Conservation (phyloP, 2,888 invertebrate species). For the Erebia aethiops region DNA sequence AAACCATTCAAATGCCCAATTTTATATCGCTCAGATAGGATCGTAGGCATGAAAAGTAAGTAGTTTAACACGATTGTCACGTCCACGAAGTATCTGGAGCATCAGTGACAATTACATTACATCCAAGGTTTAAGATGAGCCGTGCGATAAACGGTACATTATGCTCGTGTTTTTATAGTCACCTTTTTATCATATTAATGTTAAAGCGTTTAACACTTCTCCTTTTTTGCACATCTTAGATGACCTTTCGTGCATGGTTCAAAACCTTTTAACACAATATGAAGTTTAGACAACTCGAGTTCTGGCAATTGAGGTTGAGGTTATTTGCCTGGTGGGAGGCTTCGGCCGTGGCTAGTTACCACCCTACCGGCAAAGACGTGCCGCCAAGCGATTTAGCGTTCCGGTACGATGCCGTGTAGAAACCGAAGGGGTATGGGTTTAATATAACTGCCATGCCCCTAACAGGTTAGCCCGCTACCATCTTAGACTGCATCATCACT, state of each 20-base stretch:
- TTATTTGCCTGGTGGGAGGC: too few relatives aligned
- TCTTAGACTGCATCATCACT: too few relatives aligned
- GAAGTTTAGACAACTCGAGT: not conserved
- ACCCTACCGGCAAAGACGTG: too few relatives aligned
- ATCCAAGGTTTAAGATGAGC: slow-evolving; percentile 42
- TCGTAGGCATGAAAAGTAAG: slow-evolving; percentile 33
- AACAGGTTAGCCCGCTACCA: too few relatives aligned
- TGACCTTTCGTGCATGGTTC: not conserved
- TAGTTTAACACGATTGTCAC: slow-evolving; percentile 38
- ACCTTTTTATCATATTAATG: slow-evolving; percentile 19
- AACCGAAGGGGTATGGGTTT: too few relatives aligned
- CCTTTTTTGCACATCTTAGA: slow-evolving; percentile 13
- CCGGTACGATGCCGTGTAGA: too few relatives aligned
- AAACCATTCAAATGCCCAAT: slow-evolving; percentile 23
- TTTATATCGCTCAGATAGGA: slow-evolving; percentile 27
- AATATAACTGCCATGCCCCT: too few relatives aligned
- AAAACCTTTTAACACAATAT: not conserved
- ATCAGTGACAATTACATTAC: slow-evolving; percentile 43
- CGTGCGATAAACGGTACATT: slow-evolving; percentile 39
- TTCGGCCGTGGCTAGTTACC: too few relatives aligned
- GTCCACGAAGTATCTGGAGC: slow-evolving; percentile 38
- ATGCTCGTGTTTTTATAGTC: slow-evolving; percentile 25
- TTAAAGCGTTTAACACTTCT: slow-evolving; percentile 8
- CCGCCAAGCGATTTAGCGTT: too few relatives aligned
- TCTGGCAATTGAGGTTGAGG: too few relatives aligned